Base-by-base conservation (phyloP, 2,113 vertebrate genomes). In the Microcebus tavaratra region DNA sequence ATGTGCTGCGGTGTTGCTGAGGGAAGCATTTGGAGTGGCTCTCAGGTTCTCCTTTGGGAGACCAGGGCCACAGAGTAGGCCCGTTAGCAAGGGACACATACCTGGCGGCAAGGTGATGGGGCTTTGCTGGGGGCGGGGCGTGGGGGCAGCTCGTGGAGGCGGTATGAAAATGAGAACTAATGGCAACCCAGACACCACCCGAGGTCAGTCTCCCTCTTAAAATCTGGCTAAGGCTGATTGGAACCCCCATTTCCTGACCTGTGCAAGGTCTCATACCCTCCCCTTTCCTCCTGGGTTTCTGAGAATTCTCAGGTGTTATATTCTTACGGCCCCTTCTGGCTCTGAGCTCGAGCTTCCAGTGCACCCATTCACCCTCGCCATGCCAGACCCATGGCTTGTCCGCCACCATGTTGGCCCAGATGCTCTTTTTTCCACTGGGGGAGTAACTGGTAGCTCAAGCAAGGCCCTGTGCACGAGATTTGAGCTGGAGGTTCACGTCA, bases 321-420 rank as follows among this genome's bases (percentile, higher is more conserved):
- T 82, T 82, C 73, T 94, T 86, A 12, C 7, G 23, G 63, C 67
- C 25, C 65, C 18, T 72, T 91, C 23, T 31, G 45, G 57, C 70
- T 76, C 18, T 39, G 31, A 67, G 55, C 75, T 57, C 31, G 45
- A 78, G 57, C 36, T 59, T 72, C 68, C 36, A 42, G 55, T 25
- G 17, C 55, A 20, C 48, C 39, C 73, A 1, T 29, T 12, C 63
- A 31, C 31, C 18, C 17, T 36, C 23, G 50, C 25, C 2, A 12
- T 9, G 50, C 39, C 72, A 76, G 59, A 20, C 23, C 39, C 0
- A 0, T 6, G 21, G 55, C 34, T 48, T 20, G 29, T 29, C 70
- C 0, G 4, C 21, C 11, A 3, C 2, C 6, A 1, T 0, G 1
- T 8, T 23, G 80, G 59, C 12, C 57, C 21, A 45, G 48, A 50